Evolutionary conservation across 2,113 vertebrate species (phyloP).

Genomic region (Oncorhynchus mykiss): DNA sequence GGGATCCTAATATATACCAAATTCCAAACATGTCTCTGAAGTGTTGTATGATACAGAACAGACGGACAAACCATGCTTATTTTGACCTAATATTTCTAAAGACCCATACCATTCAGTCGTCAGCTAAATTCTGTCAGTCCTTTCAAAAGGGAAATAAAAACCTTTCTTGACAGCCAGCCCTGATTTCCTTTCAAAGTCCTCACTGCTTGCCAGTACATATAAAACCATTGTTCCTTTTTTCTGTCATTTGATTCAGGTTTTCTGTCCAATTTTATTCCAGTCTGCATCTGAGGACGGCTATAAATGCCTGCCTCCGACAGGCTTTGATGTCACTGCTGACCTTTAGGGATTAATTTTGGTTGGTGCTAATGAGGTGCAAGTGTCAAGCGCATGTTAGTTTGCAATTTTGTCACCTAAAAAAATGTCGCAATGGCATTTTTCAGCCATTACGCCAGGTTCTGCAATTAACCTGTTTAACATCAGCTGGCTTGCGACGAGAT

Average conservation of each 20-base stretch:
- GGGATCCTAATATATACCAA: background rate
- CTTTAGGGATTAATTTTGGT: conserved; percentile 27
- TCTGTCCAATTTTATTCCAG: conserved; percentile 48
- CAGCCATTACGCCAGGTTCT: too few species aligned
- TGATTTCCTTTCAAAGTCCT: conserved; percentile 54
- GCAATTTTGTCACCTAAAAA: too few species aligned
- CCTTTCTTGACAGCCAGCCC: conserved; percentile 37
- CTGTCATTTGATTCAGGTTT: conserved; percentile 45
- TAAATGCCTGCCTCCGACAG: background rate
- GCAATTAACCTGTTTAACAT: too few species aligned
- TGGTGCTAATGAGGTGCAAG: too few species aligned
- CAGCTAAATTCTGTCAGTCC: conserved; percentile 13
- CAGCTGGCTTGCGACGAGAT: too few species aligned
- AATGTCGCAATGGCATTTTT: too few species aligned
- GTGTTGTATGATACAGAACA: conserved; percentile 6
- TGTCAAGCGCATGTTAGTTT: too few species aligned
- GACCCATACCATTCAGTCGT: conserved; percentile 34
- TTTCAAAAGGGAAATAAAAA: conserved; percentile 34
- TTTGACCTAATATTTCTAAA: conserved; percentile 27
- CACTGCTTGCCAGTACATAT: conserved; percentile 45
- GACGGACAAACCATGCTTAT: conserved; percentile 5
- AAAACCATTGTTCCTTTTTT: conserved; percentile 53
- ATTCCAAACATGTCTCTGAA: background rate
- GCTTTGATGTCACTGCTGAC: conserved; percentile 50
- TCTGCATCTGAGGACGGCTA: background rate